Conservation (phyloP, 1,140 invertebrate genomes). For the Asobara japonica region DNA sequence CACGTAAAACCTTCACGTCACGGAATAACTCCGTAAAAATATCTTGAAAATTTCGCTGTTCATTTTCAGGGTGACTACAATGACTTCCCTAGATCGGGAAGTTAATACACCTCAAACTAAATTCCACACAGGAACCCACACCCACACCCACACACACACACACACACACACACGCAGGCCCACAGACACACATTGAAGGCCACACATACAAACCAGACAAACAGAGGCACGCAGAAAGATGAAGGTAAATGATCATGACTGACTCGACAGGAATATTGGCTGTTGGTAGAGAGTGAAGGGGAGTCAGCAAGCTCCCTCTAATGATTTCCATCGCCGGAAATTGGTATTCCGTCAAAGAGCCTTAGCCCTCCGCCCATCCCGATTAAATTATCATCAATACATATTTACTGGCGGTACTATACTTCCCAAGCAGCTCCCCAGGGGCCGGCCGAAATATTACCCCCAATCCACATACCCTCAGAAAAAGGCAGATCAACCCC, state of each 20-base stretch:
- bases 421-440: neutral
- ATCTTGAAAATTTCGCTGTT: too few species aligned
- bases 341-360: slow-evolving; percentile 7
- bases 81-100: too few species aligned
- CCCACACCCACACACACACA: too few species aligned
- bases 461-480: neutral
- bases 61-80: too few species aligned
- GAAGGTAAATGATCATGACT: neutral
- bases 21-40: too few species aligned
- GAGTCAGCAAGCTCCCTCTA: neutral
- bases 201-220: too few species aligned
- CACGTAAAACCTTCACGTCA: too few species aligned
- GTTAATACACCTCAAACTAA: too few species aligned
- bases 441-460: neutral
- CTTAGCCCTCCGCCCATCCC: neutral
- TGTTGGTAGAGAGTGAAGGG: neutral
- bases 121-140: too few species aligned
- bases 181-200: too few species aligned
- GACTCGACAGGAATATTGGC: slow-evolving; percentile 5
- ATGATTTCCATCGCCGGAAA: slow-evolving; percentile 10
- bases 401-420: neutral
- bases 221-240: too few species aligned
- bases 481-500: neutral
- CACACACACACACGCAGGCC: too few species aligned
- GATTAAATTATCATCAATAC: slow-evolving; percentile 21